Base-by-base conservation (phyloP, 2,888 invertebrate genomes). In the Bruchidius siliquastri region DNA sequence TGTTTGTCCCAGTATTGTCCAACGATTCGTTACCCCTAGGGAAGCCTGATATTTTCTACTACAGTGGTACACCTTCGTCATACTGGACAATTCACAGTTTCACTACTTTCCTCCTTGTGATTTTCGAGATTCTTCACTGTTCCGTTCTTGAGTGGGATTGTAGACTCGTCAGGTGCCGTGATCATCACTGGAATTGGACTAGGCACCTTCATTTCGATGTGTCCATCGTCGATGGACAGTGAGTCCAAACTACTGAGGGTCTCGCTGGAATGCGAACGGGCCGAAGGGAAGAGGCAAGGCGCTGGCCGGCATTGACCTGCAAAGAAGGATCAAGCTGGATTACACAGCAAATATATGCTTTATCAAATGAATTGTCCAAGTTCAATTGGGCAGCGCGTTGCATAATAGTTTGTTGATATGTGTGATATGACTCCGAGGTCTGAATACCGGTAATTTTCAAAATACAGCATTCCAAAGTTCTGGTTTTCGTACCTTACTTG, bases 161-260 rank as follows among this genome's bases (percentile, higher is more conserved):
- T 77, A 83, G 78, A 84, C 22, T 87, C 87, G 70, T 87, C 87
- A 1, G 87, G 87, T 13, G 84, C 84, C 22, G 87, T 87, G 70
- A 87, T 84, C 77, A 85, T 87, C 21, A 87, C 86, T 71, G 87
- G 87, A 77, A 88, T 87, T 66, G 88, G 87, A 73, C 85, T 87
- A 2, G 81, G 79, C 22, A 82, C 78, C 68, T 81, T 80, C 79
- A 81, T 81, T 78, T 90, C 90, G 66, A 90, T 90, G 81, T 91
- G 90, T 75, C 90, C 89, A 71, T 83, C 83, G 74, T 84, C 84
- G 3, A 81, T 80, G 0, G 91, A 91, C 82, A 90, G 89, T 72
- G 91, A 91, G 79, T 91, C 91, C 71, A 91, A 88, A 69, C 91
- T 91, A 79, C 90, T 91, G 72, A 91, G 84, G 3, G 91, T 91